phyloP scores from a whole-genome alignment of 2,888 invertebrate genomes.

The Apamea crenata region DNA sequence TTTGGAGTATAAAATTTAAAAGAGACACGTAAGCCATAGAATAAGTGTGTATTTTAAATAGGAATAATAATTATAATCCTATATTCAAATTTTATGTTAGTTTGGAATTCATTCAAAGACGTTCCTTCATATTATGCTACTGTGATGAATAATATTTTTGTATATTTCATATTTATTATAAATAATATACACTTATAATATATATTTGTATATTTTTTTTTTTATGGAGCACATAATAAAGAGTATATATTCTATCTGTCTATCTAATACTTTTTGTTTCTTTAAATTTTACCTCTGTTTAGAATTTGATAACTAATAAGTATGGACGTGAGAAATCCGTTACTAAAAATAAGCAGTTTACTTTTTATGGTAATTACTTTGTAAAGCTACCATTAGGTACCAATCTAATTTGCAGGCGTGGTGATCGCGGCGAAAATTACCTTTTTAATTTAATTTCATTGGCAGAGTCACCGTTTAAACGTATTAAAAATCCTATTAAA shows the following conservation, averaged over 20 bases:
- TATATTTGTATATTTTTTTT: no score
- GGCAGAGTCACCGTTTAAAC: not conserved
- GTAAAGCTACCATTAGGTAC: not conserved
- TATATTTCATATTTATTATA: no score
- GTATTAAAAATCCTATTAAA: slow-evolving; percentile 40
- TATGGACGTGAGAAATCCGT: slow-evolving; percentile 13
- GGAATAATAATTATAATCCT: no score
- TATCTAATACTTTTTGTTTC: not conserved
- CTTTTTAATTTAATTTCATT: slow-evolving; percentile 32
- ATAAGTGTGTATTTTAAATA: not conserved
- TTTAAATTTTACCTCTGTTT: not conserved
- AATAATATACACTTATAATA: no score
- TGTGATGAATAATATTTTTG: no score
- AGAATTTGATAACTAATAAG: not conserved
- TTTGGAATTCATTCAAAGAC: not conserved
- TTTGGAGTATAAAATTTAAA: slow-evolving; percentile 5
- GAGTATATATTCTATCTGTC: no score
- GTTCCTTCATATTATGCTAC: not conserved
- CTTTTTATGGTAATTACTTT: slow-evolving; percentile 9
- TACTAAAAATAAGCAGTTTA: not conserved
- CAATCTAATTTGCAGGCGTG: slow-evolving; percentile 28
- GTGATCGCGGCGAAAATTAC: slow-evolving; percentile 25
- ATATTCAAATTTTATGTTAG: not conserved
- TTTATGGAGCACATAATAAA: no score
- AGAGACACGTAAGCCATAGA: not conserved